These are phyloP conservation scores for Helicorthomorpha holstii DNA, from an alignment of 1,140 invertebrate species.

Conservation along the genomic window DNA sequence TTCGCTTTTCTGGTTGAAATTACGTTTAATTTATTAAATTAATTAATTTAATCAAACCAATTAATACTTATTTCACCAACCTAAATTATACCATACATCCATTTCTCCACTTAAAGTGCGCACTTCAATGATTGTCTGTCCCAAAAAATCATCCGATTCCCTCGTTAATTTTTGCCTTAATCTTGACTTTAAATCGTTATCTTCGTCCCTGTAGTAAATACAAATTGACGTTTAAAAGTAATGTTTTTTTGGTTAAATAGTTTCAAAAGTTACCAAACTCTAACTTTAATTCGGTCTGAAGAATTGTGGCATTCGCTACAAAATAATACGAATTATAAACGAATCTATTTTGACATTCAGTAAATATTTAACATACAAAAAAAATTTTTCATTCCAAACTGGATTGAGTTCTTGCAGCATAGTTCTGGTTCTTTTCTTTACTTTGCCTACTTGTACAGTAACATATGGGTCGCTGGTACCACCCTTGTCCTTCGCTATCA, in stretches of 20 bases:
- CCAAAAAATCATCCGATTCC: constrained; percentile 96
- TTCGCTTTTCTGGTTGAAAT: constrained; percentile 89
- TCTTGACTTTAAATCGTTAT: constrained; percentile 98
- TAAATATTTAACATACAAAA: constrained; percentile 73
- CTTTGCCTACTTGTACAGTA: constrained; percentile 98
- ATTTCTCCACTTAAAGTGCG: constrained; percentile 95
- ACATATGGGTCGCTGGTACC: constrained; percentile 99
- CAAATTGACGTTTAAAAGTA: not conserved
- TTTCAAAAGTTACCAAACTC: constrained; percentile 51
- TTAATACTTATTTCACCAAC: no score
- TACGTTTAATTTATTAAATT: no score
- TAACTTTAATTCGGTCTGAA: constrained; percentile 96
- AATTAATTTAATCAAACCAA: no score
- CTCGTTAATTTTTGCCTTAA: constrained; percentile 87
- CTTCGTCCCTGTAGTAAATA: constrained; percentile 60
- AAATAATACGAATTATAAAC: constrained; percentile 17
- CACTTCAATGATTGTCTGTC: constrained; percentile 98
- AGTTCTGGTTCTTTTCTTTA: constrained; percentile 95
- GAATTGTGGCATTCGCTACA: constrained; percentile 97
- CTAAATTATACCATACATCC: constrained; percentile 98
- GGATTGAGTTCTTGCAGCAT: constrained; percentile 99
- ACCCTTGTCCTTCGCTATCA: constrained; percentile 99
- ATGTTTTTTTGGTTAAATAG: constrained; percentile 5
- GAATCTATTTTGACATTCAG: not conserved
- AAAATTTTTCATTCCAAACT: constrained; percentile 99